Evolutionary conservation across 2,797 vertebrate genomes (phyloP), one percentile per base, ranked within the genome.

Genomic region (Tapirus indicus): DNA sequence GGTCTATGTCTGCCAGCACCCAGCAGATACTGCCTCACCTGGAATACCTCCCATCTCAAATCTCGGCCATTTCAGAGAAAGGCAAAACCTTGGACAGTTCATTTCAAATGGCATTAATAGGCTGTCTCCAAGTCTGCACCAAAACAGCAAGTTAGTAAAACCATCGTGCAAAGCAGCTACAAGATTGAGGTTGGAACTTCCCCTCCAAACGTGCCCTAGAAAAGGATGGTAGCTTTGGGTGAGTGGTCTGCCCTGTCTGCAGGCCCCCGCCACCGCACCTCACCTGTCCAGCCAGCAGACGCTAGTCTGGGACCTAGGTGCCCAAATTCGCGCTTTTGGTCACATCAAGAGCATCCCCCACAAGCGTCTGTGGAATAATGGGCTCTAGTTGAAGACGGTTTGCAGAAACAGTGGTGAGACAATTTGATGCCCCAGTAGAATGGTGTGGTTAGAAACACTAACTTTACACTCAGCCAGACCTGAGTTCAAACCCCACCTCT

Each of bases 401-500:
- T n/a, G 78, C 77, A 94, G 35, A 88, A 78, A 38, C 35, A 66
- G 35, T 38, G 12, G 25, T 49, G 4, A 64, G 14, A 79, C 29
- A 91, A 54, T 60, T 35, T 52, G 8, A 64, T 54, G 32, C 35
- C 18, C 38, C 49, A n/a, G 1, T 71, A 75, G 83, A 74, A 79
- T 2, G 5, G 7, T 78, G 35, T 79, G 32, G 64, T 78, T 71
- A 84, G 74, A 94, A 83, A 69, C 54, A 47, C 25, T 77, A 60
- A 64, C 9, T 25, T 92, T n/a, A 47, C 32, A 54, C 7, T 78
- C 68, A 91, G n/a, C 17, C 52, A 71, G 12, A 93, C 13, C 60
- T 93, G 32, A 77, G 54, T 89, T 92, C 72, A 92, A n/a, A 90
- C 82, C 49, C 71, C 18, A 94, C 20, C 32, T 68, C 49, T 78